These are phyloP conservation scores for Trachops cirrhosus DNA, from an alignment of 2,797 vertebrate genomes.

Conservation along the genomic window DNA sequence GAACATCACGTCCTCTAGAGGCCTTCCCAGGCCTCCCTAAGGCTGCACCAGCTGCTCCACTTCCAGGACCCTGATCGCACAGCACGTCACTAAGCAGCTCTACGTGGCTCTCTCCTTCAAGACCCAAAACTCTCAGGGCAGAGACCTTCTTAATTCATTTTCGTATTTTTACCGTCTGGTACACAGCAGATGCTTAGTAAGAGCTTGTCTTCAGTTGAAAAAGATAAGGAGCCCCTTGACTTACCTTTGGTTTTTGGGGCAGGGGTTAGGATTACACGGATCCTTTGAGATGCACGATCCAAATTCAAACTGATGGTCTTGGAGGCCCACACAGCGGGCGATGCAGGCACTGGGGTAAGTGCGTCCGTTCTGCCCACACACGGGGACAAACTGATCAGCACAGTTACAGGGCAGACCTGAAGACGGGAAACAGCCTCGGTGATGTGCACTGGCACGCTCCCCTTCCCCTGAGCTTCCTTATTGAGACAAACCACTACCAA, in stretches of 20 bases:
- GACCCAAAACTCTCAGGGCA: not conserved
- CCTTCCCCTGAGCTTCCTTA: not conserved
- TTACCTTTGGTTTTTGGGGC: conserved; percentile 93
- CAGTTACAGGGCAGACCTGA: conserved; percentile 95
- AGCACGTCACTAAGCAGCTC: not conserved
- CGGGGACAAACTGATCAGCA: conserved; percentile 94
- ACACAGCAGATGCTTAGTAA: not conserved
- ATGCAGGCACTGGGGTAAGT: conserved; percentile 96
- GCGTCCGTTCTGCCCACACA: conserved; percentile 94
- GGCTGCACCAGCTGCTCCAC: not conserved
- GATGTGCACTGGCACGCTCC: not conserved
- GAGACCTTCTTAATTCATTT: not conserved
- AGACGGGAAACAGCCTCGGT: conserved; percentile 33
- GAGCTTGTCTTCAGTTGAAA: not conserved
- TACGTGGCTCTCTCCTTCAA: not conserved
- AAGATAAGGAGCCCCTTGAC: conserved; percentile 7
- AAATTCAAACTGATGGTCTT: conserved; percentile 93
- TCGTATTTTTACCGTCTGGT: not conserved
- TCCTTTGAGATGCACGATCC: conserved; percentile 91
- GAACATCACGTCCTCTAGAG: not conserved
- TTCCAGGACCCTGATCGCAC: not conserved
- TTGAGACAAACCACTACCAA: not conserved
- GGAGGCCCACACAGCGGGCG: conserved; percentile 95
- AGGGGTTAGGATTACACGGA: conserved; percentile 91
- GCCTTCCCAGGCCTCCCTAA: not conserved